Conservation (phyloP, 2,888 invertebrate species). For the Lepidochrysops patricia region DNA sequence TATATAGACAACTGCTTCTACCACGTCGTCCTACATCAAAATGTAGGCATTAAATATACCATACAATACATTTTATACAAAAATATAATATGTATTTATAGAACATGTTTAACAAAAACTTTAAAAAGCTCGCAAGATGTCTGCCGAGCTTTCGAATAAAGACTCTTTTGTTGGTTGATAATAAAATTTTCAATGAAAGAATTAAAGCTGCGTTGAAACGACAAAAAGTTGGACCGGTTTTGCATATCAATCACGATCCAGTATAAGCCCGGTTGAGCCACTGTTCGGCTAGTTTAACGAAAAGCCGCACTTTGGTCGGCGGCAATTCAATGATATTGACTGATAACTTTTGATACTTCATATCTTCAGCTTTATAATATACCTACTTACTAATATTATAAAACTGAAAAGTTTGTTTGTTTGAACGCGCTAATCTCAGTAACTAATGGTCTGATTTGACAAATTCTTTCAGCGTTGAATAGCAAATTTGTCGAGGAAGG, state of each 20-base stretch:
- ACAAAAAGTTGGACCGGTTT: conserved; percentile 34
- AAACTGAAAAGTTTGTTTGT: too few species aligned
- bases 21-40: neutral
- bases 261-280: neutral
- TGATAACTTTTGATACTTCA: neutral
- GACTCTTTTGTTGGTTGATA: conserved; percentile 42
- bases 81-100: neutral
- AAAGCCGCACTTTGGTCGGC: conserved; percentile 23
- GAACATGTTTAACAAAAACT: conserved; percentile 14
- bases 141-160: conserved; percentile 36
- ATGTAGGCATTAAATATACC: neutral
- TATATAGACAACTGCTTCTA: neutral
- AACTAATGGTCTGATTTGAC: too few species aligned
- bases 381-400: too few species aligned
- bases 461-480: too few species aligned
- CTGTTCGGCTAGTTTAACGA: conserved; percentile 23
- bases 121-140: conserved; percentile 32
- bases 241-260: conserved; percentile 18
- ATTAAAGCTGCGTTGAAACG: conserved; percentile 44
- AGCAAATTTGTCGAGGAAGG: too few species aligned
- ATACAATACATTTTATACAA: neutral
- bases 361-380: too few species aligned
- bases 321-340: neutral
- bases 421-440: too few species aligned
- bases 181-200: conserved; percentile 43